phyloP scores from a whole-genome alignment of 2,797 vertebrate species.

The Premnoplex brunnescens region DNA sequence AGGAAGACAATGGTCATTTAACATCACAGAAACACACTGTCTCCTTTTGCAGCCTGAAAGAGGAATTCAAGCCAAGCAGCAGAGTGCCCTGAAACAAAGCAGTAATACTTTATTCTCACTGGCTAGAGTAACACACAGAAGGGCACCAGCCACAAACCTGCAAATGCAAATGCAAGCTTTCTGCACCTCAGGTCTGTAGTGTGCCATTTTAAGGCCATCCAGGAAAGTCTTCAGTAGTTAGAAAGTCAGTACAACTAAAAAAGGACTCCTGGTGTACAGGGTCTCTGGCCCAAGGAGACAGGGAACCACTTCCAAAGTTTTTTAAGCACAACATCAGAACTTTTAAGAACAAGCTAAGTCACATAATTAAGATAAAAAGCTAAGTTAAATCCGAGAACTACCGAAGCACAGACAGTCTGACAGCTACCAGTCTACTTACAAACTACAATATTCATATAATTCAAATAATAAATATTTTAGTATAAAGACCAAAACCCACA shows the following conservation, averaged over 20 bases:
- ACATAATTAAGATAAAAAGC: neutral
- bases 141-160: neutral
- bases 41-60: neutral
- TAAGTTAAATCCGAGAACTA: neutral
- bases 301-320: neutral
- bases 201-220: neutral
- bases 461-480: neutral
- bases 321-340: neutral
- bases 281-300: neutral
- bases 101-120: neutral
- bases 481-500: neutral
- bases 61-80: neutral
- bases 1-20: neutral
- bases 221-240: neutral
- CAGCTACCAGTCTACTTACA: neutral
- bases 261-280: neutral
- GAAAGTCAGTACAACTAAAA: neutral
- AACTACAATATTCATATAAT: neutral
- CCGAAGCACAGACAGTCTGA: neutral
- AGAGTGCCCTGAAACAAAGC: neutral
- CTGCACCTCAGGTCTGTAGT: neutral
- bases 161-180: neutral
- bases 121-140: neutral
- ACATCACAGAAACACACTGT: neutral
- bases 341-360: neutral